Base-by-base conservation (phyloP, 2,888 invertebrate species). In the Apamea crenata region DNA sequence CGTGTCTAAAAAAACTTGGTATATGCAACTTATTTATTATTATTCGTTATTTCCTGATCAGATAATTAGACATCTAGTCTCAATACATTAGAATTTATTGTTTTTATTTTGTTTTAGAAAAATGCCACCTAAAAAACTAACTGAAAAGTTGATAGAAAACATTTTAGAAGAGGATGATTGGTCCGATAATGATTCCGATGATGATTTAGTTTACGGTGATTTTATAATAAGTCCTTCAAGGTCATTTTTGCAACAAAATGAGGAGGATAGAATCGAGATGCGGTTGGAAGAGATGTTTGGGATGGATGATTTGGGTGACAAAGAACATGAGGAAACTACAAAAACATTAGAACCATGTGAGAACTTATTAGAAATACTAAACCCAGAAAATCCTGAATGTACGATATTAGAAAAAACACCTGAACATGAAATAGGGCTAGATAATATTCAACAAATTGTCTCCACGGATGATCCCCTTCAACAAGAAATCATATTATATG, bases 361-460 rank as follows among this genome's bases (percentile, higher is more conserved):
- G 61, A 32, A 70, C 63, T 76, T 76, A 70, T 61, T 70, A 70
- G 76, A 76, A 76, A 76, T 70, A 76, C 70, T 76, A 76, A 76
- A 70, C 63, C 61, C 76, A 47, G 63, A 76, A 70, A 7, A 70
- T 63, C 70, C 76, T 76, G 67, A 76, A 56, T 10, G 76, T 61
- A 76, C 76, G 25, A 76, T 68, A 69, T 73, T 63, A 73, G 63
- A 72, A 72, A 21, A 47, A 72, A 72, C 18, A 61, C 59, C 14
- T 61, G 75, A 76, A 59, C 67, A 75, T 75, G 75, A 75, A 75
- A 67, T 75, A 75, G 67, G 7, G 75, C 75, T 53, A 67, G 56
- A 75, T 75, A 67, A 67, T 59, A 75, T 75, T 75, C 75, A 75
- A 75, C 75, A 59, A 72, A 72, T 72, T 72, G 72, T 72, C 59